phyloP scores from a whole-genome alignment of 2,888 invertebrate species.

The Mythimna loreyi region DNA sequence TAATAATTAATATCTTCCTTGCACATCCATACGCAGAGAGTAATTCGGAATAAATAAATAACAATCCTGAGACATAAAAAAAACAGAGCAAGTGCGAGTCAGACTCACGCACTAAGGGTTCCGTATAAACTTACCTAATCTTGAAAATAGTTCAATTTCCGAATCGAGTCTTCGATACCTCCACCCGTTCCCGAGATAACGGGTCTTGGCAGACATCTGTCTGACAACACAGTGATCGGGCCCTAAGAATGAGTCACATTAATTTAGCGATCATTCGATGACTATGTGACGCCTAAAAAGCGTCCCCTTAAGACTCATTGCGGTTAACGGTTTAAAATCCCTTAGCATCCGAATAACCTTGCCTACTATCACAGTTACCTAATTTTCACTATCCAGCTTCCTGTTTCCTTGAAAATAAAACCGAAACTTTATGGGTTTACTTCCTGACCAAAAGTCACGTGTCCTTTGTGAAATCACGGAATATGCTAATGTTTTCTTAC shows the following conservation, averaged over 20 bases:
- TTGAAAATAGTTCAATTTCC: too few relatives aligned
- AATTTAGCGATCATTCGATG: neutral
- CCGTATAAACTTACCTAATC: too few relatives aligned
- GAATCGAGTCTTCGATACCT: too few relatives aligned
- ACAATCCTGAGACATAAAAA: too few relatives aligned
- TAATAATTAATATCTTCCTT: too few relatives aligned
- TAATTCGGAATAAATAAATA: too few relatives aligned
- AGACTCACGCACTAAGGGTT: too few relatives aligned
- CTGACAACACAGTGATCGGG: too few relatives aligned
- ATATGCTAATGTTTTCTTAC: constrained; percentile 53
- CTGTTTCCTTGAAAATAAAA: constrained; percentile 7
- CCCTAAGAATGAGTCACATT: neutral
- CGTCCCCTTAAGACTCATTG: neutral
- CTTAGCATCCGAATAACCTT: neutral
- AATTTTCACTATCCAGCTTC: neutral
- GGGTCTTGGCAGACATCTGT: too few relatives aligned
- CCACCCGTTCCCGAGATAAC: too few relatives aligned
- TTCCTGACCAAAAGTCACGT: constrained; percentile 34
- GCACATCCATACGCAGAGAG: too few relatives aligned
- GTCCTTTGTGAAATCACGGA: constrained; percentile 24
- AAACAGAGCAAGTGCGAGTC: too few relatives aligned
- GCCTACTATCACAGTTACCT: neutral
- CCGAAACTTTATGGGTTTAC: neutral
- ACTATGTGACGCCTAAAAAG: neutral
- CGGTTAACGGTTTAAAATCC: neutral